Base-by-base conservation (phyloP, 2,888 invertebrate genomes). In the Eretmocerus hayati region DNA sequence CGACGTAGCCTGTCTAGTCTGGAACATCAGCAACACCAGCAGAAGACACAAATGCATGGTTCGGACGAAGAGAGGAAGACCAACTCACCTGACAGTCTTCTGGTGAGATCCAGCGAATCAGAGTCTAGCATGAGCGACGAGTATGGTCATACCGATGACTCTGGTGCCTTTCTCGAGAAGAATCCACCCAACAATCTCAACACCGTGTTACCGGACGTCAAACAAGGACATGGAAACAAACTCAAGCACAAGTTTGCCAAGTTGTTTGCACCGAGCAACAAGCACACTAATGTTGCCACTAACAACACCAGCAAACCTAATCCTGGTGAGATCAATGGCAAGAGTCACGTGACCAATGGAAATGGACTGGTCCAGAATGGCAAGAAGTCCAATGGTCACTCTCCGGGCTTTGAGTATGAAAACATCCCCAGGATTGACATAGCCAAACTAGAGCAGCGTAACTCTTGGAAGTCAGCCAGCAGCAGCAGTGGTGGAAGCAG, bases 111-210 rank as follows among this genome's bases (percentile, higher is more conserved):
- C 1, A 72, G 71, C 18, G 72, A 69, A 48, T 70, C 72, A 2
- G 56, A 67, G 33, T 67, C 71, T 47, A 72, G 72, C 52, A 52
- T 48, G 32, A 54, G 54, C 39, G 54, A 54, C 35, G 72, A 72
- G 55, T 72, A 72, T 23, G 67, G 82, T 72, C 59, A 81, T 80
- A 68, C 67, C 2, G 69, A 69, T 46, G 71, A 67, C 42, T 72
- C 71, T 2, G 69, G 66, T 3, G 70, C 69, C 5, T 66, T 66
- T 45, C 47, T 64, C 66, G 75, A 77, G 71, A 78, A 72, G 72
- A 76, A 64, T 58, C 75, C 63, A 44, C 74, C 60, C 19, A 57
- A 61, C 20, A n/a, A n/a, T n/a, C n/a, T n/a, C n/a, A 13, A 37
- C 40, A 30, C 55, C 55, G 44, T 57, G 53, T 31, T 63, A 3